Evolutionary conservation across 1,140 invertebrate genomes (phyloP), one percentile per base, ranked within the genome.

Genomic region (Stegodyphus dumicola): DNA sequence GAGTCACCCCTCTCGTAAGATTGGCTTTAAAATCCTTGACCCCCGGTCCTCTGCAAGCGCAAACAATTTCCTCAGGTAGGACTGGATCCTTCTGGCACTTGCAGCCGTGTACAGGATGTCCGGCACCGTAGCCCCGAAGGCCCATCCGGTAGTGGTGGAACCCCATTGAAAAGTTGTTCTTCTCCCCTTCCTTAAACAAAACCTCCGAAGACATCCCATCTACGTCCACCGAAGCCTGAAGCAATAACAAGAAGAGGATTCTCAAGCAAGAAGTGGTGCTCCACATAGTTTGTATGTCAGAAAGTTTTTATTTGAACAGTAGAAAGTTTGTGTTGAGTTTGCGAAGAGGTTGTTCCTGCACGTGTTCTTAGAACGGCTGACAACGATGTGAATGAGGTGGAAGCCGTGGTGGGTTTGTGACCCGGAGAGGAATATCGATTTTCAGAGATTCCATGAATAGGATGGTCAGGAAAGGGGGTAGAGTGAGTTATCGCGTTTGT

Each of bases 11-110:
- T 18, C 49, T 83, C 6, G 80, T 83, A 15, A 83, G 70, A 83
- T 83, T 83, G 60, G 71, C 71, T 51, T 74, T 53, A 33, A 81
- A 66, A 64, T 83, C 80, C 80, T 75, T 74, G 80, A 83, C 80
- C 56, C 56, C 56, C 9, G 56, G 56, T 52, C 80, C 80, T 83
- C 71, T 83, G 49, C 80, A 83, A 51, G 54, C 70, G 49, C 80
- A 83, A 65, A 83, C 56, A 53, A 83, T 66, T 13, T 83, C 80
- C 15, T 83, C 80, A 1, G 60, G 80, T 10, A 83, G 15, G 10
- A 83, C 69, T 6, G 80, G 80, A 54, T 83, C 80, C 60, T 51
- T 33, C 9, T 75, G 70, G 52, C 80, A 83, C 69, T 83, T 74
- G 80, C 80, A 83, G 7, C 80, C 80, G 10, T 83, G 60, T 13